A percentile compares a stretch with the other conserved stretches of the same genome.
Conservation (phyloP, 2,888 invertebrate genomes). For the Flexamia atlantica region DNA sequence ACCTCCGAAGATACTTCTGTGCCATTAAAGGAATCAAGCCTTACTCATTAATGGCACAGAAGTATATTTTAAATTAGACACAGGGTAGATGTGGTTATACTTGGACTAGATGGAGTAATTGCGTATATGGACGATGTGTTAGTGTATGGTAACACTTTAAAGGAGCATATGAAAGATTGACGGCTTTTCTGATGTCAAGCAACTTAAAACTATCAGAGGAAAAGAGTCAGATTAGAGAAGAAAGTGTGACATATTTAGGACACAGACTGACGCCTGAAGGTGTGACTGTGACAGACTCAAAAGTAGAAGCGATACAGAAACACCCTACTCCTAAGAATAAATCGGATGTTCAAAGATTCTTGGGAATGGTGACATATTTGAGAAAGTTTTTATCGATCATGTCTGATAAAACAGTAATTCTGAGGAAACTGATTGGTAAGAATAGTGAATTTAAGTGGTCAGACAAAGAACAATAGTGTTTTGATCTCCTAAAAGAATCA, state of each 20-base stretch:
- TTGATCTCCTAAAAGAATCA: not conserved
- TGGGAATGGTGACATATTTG: constrained; percentile 56
- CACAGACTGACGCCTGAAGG: constrained; percentile 68
- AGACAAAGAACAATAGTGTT: not conserved
- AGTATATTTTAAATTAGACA: not conserved
- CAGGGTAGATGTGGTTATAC: constrained; percentile 63
- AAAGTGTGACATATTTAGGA: constrained; percentile 69
- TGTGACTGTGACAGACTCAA: constrained; percentile 67
- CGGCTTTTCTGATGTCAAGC: constrained; percentile 67
- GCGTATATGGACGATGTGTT: constrained; percentile 62
- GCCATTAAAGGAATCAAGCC: not conserved
- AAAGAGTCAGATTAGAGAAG: constrained; percentile 68
- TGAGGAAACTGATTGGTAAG: constrained; percentile 59
- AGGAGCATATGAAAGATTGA: constrained; percentile 70
- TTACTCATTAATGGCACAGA: not conserved
- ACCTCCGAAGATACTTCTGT: no score
- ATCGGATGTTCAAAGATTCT: constrained; percentile 65
- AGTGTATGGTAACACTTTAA: constrained; percentile 67
- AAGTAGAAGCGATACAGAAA: constrained; percentile 66
- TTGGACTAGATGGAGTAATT: constrained; percentile 59
- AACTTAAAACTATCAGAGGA: constrained; percentile 70
- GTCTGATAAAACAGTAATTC: constrained; percentile 30
- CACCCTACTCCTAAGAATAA: constrained; percentile 68
- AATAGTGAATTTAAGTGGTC: not conserved
- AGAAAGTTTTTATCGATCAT: constrained; percentile 48